Evolutionary conservation across 1,140 invertebrate genomes (phyloP).

Genomic region (Drosophila teissieri): DNA sequence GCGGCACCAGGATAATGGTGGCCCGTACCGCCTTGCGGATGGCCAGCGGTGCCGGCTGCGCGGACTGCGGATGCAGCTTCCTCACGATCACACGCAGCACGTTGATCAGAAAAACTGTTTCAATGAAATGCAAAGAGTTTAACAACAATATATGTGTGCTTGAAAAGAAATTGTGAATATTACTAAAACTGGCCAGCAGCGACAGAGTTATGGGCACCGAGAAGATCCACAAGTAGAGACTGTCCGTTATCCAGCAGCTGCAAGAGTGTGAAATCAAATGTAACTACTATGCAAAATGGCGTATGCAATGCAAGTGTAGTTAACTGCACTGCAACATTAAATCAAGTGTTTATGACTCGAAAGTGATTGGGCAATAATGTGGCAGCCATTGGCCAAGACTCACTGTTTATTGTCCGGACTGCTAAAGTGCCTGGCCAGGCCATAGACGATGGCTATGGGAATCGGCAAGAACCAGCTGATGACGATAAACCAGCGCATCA

Average conservation of each 20-base stretch:
- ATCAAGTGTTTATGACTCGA: neutral
- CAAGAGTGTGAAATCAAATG: neutral
- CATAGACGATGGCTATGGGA: constrained; percentile 88
- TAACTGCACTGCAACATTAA: neutral
- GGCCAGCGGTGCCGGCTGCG: constrained; percentile 85
- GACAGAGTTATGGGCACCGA: constrained; percentile 90
- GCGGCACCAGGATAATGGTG: constrained; percentile 90
- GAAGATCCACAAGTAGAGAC: constrained; percentile 89
- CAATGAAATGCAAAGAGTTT: constrained; percentile 75
- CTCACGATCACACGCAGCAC: constrained; percentile 92
- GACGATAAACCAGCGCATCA: constrained; percentile 90
- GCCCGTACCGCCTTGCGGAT: constrained; percentile 87
- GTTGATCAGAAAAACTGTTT: constrained; percentile 92
- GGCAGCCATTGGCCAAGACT: constrained; percentile 74
- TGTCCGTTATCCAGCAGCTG: constrained; percentile 93
- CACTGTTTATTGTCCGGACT: constrained; percentile 87
- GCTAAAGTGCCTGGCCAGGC: constrained; percentile 86
- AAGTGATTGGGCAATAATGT: too few species aligned
- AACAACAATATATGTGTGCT: neutral
- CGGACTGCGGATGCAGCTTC: constrained; percentile 90
- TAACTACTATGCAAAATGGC: too few species aligned
- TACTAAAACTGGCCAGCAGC: constrained; percentile 86
- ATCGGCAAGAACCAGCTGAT: constrained; percentile 92
- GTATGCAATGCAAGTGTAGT: neutral
- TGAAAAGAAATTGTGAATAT: neutral